A percentile compares a stretch with the other conserved stretches of the same genome.
Conservation (phyloP, 2,113 vertebrate species). For the Melanerpes formicivorus region DNA sequence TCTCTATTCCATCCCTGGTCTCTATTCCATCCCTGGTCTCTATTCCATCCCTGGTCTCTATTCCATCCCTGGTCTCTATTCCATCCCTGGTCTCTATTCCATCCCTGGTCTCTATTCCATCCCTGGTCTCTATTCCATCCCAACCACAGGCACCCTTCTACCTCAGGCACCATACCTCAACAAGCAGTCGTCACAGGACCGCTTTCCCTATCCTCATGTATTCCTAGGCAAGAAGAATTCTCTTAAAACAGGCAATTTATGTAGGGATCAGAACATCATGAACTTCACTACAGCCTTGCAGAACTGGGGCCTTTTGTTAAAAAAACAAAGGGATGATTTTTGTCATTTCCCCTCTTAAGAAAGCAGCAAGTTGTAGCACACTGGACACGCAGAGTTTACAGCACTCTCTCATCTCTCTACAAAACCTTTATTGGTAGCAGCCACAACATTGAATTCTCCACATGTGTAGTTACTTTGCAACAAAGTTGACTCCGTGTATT, state of each 20-base stretch:
- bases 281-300: background rate
- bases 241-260: background rate
- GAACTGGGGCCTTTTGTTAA: background rate
- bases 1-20: no score
- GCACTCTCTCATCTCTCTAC: slow-evolving; percentile 23
- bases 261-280: background rate
- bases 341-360: background rate
- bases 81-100: no score
- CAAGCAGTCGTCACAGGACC: background rate
- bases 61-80: no score
- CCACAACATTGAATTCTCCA: slow-evolving; percentile 47
- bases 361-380: background rate
- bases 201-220: background rate
- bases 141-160: background rate
- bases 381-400: background rate
- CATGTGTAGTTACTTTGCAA: background rate
- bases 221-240: background rate
- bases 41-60: no score
- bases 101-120: no score
- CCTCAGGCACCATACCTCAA: background rate
- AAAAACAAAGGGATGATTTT: background rate
- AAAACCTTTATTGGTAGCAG: slow-evolving; percentile 68
- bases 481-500: slow-evolving; percentile 33
- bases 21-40: no score
- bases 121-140: no score